Base-by-base conservation (phyloP, 2,888 invertebrate species). In the Leptinotarsa haldemani region DNA sequence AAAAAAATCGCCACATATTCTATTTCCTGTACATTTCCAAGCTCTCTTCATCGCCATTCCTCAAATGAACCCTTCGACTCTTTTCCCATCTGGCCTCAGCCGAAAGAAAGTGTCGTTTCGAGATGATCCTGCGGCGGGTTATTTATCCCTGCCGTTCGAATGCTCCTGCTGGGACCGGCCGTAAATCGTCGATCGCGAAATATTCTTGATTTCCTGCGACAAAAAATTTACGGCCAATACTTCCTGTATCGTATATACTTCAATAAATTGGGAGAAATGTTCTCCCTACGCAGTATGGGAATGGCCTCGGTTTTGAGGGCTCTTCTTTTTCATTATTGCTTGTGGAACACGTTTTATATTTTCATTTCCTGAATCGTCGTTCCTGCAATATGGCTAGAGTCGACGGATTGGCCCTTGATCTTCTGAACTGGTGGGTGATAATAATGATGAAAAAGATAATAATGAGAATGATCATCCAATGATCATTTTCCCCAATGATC, bases 191-290 rank as follows among this genome's bases (percentile, higher is more conserved):
- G 66, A 50, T 20, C 50, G 20, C 25, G 66, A 52, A 50, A 66
- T 66, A 66, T 22, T 25, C 22, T 66, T 25, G 22, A 52, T 50
- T 66, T 66, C 48, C 66, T 52, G 66, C 25, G 48, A 50, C 25
- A 52, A 67, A 67, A 67, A 67, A 67, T 53, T 67, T 67, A 52
- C 67, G 30, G 53, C 52, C 25, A 16, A 16, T 30, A 5, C 25
- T 40, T 61, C n/a, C 61, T 40, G 30, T 40, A 61, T 22, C 56
- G 56, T 56, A 56, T 20, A 56, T 13, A 56, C 22, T 56, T 25
- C 56, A 56, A 56, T 56, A 56, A 56, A 25, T 56, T 56, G 56
- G 22, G 15, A 12, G 25, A 56, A 56, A 56, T 56, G 22, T 22
- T 25, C 22, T 20, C 56, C 22, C 56, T 5, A 4, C 4, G 25